Evolutionary conservation across 1,140 invertebrate species (phyloP).

Genomic region (Papilio aristodemus): DNA sequence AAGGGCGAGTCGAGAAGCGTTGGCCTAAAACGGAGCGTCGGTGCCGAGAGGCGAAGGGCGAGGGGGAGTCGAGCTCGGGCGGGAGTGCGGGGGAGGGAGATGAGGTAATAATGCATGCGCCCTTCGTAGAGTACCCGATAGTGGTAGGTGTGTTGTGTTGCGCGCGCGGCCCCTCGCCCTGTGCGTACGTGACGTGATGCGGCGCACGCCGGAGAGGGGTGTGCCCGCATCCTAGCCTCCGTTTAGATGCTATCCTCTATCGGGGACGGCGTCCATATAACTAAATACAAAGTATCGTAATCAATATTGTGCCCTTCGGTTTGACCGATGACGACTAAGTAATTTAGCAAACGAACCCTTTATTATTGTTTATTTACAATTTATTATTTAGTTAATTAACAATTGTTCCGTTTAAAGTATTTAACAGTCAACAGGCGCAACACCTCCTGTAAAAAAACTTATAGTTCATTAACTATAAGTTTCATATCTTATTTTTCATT

Average conservation of each 20-base stretch:
- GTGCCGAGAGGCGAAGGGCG: constrained; percentile 45
- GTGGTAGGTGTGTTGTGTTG: constrained; percentile 50
- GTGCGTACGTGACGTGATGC: constrained; percentile 74
- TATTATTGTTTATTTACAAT: too few relatives aligned
- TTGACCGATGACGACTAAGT: neutral
- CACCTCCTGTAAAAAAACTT: too few relatives aligned
- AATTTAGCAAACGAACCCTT: neutral
- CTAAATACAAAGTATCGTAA: constrained; percentile 5
- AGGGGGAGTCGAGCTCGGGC: constrained; percentile 36
- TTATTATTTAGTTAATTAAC: too few relatives aligned
- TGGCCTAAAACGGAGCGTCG: constrained; percentile 49
- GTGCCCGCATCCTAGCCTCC: constrained; percentile 51
- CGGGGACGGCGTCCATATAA: constrained; percentile 41
- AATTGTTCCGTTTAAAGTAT: too few relatives aligned
- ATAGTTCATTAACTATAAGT: too few relatives aligned
- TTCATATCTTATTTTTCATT: too few relatives aligned
- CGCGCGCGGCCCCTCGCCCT: constrained; percentile 64
- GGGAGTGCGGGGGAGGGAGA: constrained; percentile 44
- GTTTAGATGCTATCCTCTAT: constrained; percentile 60
- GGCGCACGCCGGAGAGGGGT: constrained; percentile 47
- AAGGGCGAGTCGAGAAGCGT: constrained; percentile 45
- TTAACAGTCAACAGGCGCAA: too few relatives aligned
- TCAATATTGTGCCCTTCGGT: neutral
- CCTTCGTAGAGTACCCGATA: constrained; percentile 66
- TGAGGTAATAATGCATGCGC: constrained; percentile 71